Base-by-base conservation (phyloP, 2,888 invertebrate genomes). In the Synergus gifuensis region DNA sequence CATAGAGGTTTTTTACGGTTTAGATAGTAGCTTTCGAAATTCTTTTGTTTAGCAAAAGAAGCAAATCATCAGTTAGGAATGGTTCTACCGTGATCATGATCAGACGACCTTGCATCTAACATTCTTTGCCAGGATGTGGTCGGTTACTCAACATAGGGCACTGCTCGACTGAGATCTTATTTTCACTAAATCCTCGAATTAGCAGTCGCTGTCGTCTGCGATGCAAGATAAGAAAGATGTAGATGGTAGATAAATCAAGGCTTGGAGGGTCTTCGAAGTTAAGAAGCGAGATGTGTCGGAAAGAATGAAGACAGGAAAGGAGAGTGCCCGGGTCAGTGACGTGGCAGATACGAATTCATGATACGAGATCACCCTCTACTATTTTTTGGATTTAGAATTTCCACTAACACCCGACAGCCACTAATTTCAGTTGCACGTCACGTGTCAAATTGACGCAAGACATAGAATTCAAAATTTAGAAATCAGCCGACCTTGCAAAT, bases 161-260 rank as follows among this genome's bases (percentile, higher is more conserved):
- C 73, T 80, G 66, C 73, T 79, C 83, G 86, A 86, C 86, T 88
- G 86, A 86, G 84, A 84, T 88, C 88, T 88, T 88, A 87, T 88
- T 87, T 87, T 89, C 87, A 83, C 86, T 86, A 88, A 88, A 89
- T 90, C 88, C 87, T 88, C 88, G 87, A 90, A 90, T 91, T 91
- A 90, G 91, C 90, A 90, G 89, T 85, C 84, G 79, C 83, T 85
- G 83, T 85, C 83, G 83, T 83, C 84, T 79, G 85, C 85, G 90
- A 91, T 90, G 88, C 87, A 87, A 90, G 91, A 91, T 90, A 90
- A 89, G 85, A 85, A 67, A 86, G 86, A 85, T 87, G 86, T 87
- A 89, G 89, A 90, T 89, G 87, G 85, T 86, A 86, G 85, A 83
- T 83, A 87, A 87, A 88, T 88, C 86, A 85, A 82, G 79, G 76